These are phyloP conservation scores for Iselma pallidipennis DNA, from an alignment of 2,888 invertebrate species.

Conservation along the genomic window DNA sequence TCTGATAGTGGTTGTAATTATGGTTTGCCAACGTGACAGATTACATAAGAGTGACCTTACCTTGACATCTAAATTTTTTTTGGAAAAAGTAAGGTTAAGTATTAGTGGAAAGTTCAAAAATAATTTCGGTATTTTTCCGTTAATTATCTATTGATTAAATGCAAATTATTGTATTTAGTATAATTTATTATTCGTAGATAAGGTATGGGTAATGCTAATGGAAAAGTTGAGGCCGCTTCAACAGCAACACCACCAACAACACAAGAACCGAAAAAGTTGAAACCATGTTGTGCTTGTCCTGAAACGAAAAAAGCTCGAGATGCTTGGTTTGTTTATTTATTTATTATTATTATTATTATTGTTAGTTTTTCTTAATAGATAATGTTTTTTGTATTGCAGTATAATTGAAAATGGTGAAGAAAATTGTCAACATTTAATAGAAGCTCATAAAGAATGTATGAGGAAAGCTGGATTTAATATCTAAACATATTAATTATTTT, in stretches of 20 bases:
- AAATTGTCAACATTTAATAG: conserved; percentile 85
- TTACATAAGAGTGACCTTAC: no score
- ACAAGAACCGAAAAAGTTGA: conserved; percentile 73
- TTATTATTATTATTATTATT: conserved; percentile 5
- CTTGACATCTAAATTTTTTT: no score
- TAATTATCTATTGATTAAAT: neutral
- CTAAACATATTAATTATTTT: conserved; percentile 59
- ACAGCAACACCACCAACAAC: conserved; percentile 21
- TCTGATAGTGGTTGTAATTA: no score
- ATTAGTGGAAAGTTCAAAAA: no score
- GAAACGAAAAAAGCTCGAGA: conserved; percentile 91
- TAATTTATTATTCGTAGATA: neutral
- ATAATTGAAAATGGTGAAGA: conserved; percentile 91
- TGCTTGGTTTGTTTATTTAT: conserved; percentile 69
- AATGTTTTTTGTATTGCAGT: conserved; percentile 61
- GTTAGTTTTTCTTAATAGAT: no score
- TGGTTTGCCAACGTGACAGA: no score
- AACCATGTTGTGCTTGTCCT: conserved; percentile 96
- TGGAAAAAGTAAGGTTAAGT: conserved; percentile 11
- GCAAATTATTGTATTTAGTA: neutral
- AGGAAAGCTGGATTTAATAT: conserved; percentile 94
- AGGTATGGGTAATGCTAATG: conserved; percentile 61
- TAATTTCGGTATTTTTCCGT: neutral
- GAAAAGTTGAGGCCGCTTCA: conserved; percentile 59
- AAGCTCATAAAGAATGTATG: conserved; percentile 97